Base-by-base conservation (phyloP, 2,113 vertebrate genomes). In the Clarias magur region DNA sequence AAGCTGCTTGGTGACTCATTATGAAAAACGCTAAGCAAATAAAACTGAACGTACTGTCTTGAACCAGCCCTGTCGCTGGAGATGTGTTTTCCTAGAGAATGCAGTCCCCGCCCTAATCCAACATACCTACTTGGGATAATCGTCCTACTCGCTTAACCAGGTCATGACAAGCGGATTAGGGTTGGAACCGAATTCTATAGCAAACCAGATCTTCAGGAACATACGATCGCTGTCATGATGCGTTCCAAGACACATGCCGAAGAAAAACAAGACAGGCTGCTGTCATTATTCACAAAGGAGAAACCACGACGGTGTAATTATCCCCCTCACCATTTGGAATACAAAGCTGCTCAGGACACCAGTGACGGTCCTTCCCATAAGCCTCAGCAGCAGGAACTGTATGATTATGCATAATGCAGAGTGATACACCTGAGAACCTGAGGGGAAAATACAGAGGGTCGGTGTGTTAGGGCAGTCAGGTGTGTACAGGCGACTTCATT, bases 311-410 rank as follows among this genome's bases (percentile, higher is more conserved):
- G 75, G 23, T 19, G 23, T 68, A 57, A 17, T 7, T 9, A 1
- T 12, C 53, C 60, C 53, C 60, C 92, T 98, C 95, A 99, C 98
- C 97, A 99, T 97, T 94, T 99, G 98, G 93, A 99, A 97, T 89
- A 94, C 92, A 92, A 99, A 97, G 73, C 97, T 97, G 92, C 96
- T 96, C 90, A 95, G 88, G 85, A 99, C 90, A 0, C 95, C 94
- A 59, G 97, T 99, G 91, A 97, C 0, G 3, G 98, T 99, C 93
- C 97, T 96, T 94, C 98, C 98, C 97, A 99, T 98, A 42, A 99
- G 96, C 91, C 97, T 96, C 91, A 99, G 96, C 90, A 99, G 96
- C 94, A 99, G 95, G 94, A 99, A 99, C 92, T 99, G 97, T 79
- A 99, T 92, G 48, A 97, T 89, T 85, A 98, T 25, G 86, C 98